These are phyloP conservation scores for Miniopterus natalensis DNA, from an alignment of 2,113 vertebrate species.

Conservation along the genomic window DNA sequence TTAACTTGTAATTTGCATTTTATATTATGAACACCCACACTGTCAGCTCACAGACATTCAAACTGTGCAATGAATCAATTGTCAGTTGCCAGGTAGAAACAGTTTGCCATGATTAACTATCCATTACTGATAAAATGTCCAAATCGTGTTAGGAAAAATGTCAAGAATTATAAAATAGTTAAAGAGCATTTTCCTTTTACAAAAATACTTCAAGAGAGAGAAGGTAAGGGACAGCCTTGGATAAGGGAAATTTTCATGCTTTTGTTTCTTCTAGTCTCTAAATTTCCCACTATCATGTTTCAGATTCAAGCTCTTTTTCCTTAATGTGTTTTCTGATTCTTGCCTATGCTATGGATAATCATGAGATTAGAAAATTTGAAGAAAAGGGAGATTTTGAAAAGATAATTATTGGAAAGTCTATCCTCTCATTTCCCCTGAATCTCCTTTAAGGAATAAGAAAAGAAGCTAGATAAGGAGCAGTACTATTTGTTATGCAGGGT, in stretches of 20 bases:
- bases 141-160: neutral
- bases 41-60: neutral
- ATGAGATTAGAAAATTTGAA: neutral
- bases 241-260: neutral
- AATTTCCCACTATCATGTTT: neutral
- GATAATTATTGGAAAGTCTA: neutral
- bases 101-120: neutral
- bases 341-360: neutral
- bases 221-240: neutral
- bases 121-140: neutral
- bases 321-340: neutral
- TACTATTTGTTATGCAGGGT: neutral
- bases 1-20: conserved; percentile 19
- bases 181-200: neutral
- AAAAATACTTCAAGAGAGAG: neutral
- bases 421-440: neutral
- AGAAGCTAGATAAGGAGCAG: neutral
- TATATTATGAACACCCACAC: neutral
- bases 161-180: conserved; percentile 1
- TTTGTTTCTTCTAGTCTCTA: neutral
- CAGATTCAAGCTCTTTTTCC: neutral
- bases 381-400: neutral
- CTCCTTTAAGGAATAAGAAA: neutral
- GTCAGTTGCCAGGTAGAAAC: neutral
- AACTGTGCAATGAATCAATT: neutral